Percentiles rank a stretch among this genome's conserved stretches.
These are phyloP conservation scores for Andricus curvator DNA, from an alignment of 2,888 invertebrate species.

Conservation along the genomic window DNA sequence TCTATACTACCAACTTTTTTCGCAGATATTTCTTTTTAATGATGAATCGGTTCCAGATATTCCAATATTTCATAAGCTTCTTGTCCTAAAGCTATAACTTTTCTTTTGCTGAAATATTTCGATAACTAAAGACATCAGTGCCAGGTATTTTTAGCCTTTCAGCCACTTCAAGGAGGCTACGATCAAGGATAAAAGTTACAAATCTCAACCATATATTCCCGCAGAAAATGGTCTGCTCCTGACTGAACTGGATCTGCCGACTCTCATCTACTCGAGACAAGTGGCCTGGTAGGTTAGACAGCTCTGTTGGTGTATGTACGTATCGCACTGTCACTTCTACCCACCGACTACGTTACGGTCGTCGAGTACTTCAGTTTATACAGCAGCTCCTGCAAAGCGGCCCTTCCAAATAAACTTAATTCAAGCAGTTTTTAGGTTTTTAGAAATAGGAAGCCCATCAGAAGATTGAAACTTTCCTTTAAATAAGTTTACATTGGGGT, in stretches of 20 bases:
- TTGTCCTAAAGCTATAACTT: too few species aligned
- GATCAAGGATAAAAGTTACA: conserved; percentile 66
- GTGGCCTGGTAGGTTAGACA: conserved; percentile 18
- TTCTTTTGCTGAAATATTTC: too few species aligned
- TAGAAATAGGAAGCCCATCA: too few species aligned
- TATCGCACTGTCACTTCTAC: conserved; percentile 25
- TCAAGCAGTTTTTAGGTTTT: conserved; percentile 14
- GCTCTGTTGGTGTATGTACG: not conserved
- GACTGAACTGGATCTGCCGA: conserved; percentile 55
- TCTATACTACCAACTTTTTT: not conserved
- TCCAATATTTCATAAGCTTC: too few species aligned
- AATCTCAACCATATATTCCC: conserved; percentile 60
- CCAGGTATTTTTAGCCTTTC: too few species aligned
- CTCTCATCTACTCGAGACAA: conserved; percentile 20
- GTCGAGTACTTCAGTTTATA: conserved; percentile 13
- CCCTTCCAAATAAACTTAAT: conserved; percentile 31
- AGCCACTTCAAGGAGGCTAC: conserved; percentile 39
- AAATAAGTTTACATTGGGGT: too few species aligned
- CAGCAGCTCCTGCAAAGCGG: not conserved
- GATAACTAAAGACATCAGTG: too few species aligned
- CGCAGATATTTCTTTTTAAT: not conserved
- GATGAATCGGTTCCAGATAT: too few species aligned
- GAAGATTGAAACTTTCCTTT: too few species aligned
- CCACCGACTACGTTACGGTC: conserved; percentile 7
- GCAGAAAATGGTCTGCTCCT: conserved; percentile 65